Evolutionary conservation across 2,113 vertebrate species (phyloP), one percentile per base, ranked within the genome.

Genomic region (Lophotis ruficrista): DNA sequence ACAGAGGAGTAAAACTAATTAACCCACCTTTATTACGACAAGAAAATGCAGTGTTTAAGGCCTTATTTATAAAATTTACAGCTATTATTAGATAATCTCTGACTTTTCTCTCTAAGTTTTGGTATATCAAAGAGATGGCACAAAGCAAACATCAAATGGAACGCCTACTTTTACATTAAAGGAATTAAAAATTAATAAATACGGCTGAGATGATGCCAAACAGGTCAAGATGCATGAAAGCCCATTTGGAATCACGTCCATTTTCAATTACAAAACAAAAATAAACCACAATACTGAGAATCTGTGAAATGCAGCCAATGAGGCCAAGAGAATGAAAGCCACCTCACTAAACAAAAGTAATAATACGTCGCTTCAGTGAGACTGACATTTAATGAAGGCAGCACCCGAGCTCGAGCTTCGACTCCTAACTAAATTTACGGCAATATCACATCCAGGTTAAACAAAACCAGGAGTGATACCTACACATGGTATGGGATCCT

Each of bases 1-100:
- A 62, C 4, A 35, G 23, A 88, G 41, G 9, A 83, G 41, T 33
- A 58, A 37, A 95, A 51, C 83, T 54, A 81, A 95, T 91, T 87
- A 93, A 79, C 51, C 41, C 81, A 87, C 31, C 77, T 68, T 38
- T 11, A 68, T 12, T 71, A 28, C 28, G 16, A 19, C 47, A 56
- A 24, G 41, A 27, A 73, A 89, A 77, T 3, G 24, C 24, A 57
- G 70, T 35, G 38, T 5, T 35, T 21, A 25, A 54, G 28, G 54
- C 31, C 12, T 84, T 66, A 50, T 47, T 90, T 92, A 58, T 75
- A 62, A 71, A 87, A 33, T 10, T 51, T 47, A 3, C n/a, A 64
- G 83, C 56, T 92, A 76, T 78, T 70, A 27, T 75, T 68, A 71
- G 81, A 45, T n/a, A 13, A 89, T 60, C 43, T 45, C 18, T 41